Evolutionary conservation across 1,140 invertebrate species (phyloP), one percentile per base, ranked within the genome.

Genomic region (Drosophila bifasciata): DNA sequence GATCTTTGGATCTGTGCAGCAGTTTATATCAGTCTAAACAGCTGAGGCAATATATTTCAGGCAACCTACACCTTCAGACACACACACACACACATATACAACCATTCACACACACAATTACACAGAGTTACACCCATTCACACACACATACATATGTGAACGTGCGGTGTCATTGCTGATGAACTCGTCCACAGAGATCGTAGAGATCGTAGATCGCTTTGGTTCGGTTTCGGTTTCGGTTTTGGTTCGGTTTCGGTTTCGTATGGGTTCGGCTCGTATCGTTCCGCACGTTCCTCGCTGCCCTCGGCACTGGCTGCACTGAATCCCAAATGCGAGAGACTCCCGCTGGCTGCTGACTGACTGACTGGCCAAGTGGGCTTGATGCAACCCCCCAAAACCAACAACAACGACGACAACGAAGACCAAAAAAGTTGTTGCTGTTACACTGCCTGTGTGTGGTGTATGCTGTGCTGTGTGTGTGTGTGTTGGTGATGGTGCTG

Each of bases 41-140:
- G 44, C 48, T 70, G 49, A 32, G 50, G 74, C 69, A 59, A 66
- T 36, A 36, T 66, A 21, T 21, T 21, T 3, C 68, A 53, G 72
- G 25, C 71, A 84, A 85, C 80, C 80, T 85, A 84, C 76, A 84
- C 80, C 79, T 84, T 84, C 79, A 85, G 45, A 19, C 43, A 52
- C 55, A 60, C 11, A 66, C 59, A 55, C 32, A 39, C 19, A 41
- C 40, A 51, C 28, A 57, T n/a, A n/a, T n/a, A n/a, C n/a, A n/a
- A 13, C 48, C 25, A 64, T 44, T 28, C 15, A 49, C 8, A 45
- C 50, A 43, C 41, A 50, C n/a, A n/a, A n/a, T n/a, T n/a, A n/a
- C n/a, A n/a, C n/a, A n/a, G n/a, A n/a, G n/a, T n/a, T n/a, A n/a
- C n/a, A n/a, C n/a, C n/a, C n/a, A n/a, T n/a, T n/a, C 28, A 57